Evolutionary conservation across 2,888 invertebrate species (phyloP).

Genomic region (Leuctra nigra): DNA sequence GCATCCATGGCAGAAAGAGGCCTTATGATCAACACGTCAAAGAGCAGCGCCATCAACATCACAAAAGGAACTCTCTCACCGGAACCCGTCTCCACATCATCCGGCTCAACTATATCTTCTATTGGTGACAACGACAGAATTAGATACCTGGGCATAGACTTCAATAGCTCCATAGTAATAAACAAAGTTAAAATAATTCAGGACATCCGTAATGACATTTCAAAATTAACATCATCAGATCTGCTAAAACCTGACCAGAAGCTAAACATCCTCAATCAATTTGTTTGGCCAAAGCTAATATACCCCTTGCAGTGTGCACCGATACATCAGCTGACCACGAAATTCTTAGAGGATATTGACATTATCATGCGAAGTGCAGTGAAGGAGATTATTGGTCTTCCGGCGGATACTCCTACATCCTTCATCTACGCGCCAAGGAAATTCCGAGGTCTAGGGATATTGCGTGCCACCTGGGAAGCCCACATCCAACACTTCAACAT

Average conservation of each 20-base stretch:
- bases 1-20: background rate
- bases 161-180: background rate
- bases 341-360: constrained; percentile 3
- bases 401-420: background rate
- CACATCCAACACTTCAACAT: constrained; percentile 14
- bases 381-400: background rate
- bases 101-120: background rate
- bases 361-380: background rate
- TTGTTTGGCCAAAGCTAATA: constrained; percentile 1
- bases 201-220: background rate
- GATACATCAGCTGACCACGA: background rate
- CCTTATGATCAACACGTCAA: background rate
- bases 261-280: constrained; percentile 3
- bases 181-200: constrained; percentile 6
- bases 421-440: constrained; percentile 3
- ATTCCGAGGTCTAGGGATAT: constrained; percentile 1
- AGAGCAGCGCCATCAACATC: background rate
- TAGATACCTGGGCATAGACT: background rate
- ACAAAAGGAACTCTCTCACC: background rate
- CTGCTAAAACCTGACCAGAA: constrained; percentile 5
- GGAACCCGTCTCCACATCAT: background rate
- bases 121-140: background rate
- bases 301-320: constrained; percentile 3
- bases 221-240: background rate
- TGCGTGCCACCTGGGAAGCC: background rate